phyloP scores from a whole-genome alignment of 2,888 invertebrate species.

The Idaea biselata region DNA sequence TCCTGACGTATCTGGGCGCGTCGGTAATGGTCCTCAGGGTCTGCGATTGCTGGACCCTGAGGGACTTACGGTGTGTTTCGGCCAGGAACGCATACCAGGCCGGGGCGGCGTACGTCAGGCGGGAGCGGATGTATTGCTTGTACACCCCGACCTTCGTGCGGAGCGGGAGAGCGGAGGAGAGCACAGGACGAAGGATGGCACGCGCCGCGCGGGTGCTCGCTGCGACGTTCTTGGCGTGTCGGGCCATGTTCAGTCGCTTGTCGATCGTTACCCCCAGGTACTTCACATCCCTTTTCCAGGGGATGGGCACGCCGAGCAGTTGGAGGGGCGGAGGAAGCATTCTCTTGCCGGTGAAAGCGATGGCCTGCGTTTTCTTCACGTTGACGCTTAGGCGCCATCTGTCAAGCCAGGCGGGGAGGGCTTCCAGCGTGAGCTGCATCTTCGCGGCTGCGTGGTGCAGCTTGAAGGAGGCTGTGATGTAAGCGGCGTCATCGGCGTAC shows the following conservation, averaged over 20 bases:
- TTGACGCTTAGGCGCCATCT: slow-evolving; percentile 17
- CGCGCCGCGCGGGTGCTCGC: neutral
- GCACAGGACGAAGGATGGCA: neutral
- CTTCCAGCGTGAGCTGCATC: slow-evolving; percentile 19
- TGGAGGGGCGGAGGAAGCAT: neutral
- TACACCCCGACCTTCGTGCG: neutral
- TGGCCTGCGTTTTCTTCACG: neutral
- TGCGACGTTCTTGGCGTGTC: neutral
- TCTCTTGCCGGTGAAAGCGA: neutral
- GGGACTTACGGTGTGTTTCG: neutral
- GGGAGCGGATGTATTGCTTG: neutral
- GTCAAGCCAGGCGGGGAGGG: slow-evolving; percentile 16
- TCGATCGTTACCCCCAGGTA: neutral
- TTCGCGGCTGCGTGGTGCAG: neutral
- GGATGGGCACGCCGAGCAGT: neutral
- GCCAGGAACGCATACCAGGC: neutral
- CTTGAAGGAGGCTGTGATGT: neutral
- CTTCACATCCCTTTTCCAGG: neutral
- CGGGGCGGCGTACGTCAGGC: neutral
- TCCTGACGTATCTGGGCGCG: neutral
- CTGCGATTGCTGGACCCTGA: neutral
- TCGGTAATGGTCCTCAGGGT: neutral
- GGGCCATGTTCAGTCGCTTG: neutral
- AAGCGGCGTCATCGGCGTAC: neutral
- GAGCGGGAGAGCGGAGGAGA: neutral